Conservation (phyloP, 2,797 vertebrate genomes). For the Phylloscopus collybita region DNA sequence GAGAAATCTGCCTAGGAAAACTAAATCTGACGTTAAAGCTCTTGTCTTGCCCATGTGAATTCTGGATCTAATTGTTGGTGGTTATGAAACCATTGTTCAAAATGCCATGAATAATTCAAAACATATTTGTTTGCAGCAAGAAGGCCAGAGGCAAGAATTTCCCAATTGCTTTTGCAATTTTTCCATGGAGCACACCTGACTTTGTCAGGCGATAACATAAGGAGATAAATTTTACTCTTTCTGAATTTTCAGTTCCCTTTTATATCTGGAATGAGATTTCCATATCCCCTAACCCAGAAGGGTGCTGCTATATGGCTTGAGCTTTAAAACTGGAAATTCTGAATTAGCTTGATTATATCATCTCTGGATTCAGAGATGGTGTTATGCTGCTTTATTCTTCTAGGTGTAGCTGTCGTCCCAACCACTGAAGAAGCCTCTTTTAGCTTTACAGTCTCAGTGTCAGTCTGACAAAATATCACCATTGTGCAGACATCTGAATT, state of each 20-base stretch:
- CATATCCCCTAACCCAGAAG: not conserved
- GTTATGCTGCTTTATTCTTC: not conserved
- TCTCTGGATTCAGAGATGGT: not conserved
- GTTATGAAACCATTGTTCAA: slow-evolving; percentile 7
- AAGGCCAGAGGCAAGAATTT: not conserved
- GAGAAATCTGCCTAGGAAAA: not conserved
- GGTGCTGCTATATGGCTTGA: not conserved
- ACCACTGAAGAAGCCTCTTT: not conserved
- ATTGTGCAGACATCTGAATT: not conserved
- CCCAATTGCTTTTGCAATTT: slow-evolving; percentile 23
- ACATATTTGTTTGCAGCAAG: slow-evolving; percentile 2
- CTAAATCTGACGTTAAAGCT: not conserved
- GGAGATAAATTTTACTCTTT: not conserved
- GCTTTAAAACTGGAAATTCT: not conserved
- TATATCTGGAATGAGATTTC: not conserved
- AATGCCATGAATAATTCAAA: slow-evolving; percentile 50
- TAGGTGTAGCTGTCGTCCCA: not conserved
- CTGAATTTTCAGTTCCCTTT: not conserved
- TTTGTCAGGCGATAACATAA: not conserved
- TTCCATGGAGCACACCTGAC: slow-evolving; percentile 4
- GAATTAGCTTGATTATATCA: not conserved
- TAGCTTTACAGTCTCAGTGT: not conserved
- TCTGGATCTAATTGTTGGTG: slow-evolving; percentile 2
- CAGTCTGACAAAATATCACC: not conserved
- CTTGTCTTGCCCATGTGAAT: not conserved